These are phyloP conservation scores for Platysternon megacephalum DNA, from an alignment of 2,113 vertebrate species.

Conservation along the genomic window DNA sequence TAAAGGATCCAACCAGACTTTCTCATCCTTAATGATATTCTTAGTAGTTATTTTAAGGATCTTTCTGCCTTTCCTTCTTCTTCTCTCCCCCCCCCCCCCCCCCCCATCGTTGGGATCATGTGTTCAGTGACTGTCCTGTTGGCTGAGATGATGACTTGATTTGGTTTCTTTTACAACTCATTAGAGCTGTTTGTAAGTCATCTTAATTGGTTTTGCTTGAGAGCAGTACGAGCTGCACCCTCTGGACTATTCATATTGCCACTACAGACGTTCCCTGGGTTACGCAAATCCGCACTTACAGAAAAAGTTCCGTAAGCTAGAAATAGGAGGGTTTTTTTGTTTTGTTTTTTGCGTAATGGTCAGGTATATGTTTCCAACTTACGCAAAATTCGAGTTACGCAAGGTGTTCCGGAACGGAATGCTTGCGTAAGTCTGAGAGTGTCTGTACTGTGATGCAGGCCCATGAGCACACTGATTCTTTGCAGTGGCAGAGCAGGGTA, in stretches of 20 bases:
- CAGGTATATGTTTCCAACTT: no score
- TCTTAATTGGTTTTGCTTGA: neutral
- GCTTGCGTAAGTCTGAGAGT: no score
- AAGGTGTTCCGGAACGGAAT: no score
- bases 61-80: neutral
- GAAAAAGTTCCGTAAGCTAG: no score
- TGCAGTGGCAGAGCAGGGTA: neutral
- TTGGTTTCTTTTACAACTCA: neutral
- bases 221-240: accelerated
- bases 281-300: no score
- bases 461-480: neutral
- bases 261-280: no score
- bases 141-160: neutral
- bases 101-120: neutral
- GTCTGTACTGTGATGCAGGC: neutral
- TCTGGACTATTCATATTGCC: neutral
- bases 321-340: no score
- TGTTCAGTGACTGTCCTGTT: neutral
- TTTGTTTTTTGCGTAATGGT: no score
- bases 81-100: no score
- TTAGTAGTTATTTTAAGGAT: constrained; percentile 50
- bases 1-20: neutral
- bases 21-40: constrained; percentile 68
- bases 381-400: no score
- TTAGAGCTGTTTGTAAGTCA: neutral